Evolutionary conservation across 1,140 invertebrate species (phyloP).

Genomic region (Aporrectodea caliginosa): DNA sequence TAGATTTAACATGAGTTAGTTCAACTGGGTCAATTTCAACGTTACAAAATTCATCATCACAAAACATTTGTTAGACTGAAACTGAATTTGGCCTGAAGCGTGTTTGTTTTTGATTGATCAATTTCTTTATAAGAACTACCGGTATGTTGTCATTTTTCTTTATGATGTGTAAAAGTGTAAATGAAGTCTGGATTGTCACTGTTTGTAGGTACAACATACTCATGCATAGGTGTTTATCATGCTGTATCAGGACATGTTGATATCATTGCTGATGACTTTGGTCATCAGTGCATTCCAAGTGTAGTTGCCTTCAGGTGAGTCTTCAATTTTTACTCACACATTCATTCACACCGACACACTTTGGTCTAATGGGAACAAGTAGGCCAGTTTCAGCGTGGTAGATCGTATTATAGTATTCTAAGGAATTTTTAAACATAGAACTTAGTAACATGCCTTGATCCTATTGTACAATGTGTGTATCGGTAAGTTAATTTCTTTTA

Average conservation of each 20-base stretch:
- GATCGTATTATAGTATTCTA: too few relatives aligned
- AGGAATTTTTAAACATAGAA: too few relatives aligned
- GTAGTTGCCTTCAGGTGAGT: constrained; percentile 50
- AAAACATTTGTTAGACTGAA: not conserved
- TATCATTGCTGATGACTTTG: constrained; percentile 46
- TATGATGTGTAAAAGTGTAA: not conserved
- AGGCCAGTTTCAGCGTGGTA: too few relatives aligned
- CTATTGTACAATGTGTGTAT: too few relatives aligned
- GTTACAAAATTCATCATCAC: too few relatives aligned
- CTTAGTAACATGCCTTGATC: too few relatives aligned
- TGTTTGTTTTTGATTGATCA: not conserved
- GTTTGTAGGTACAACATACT: constrained; percentile 57
- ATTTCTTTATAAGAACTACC: not conserved
- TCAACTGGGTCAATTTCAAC: too few relatives aligned
- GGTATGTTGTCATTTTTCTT: not conserved
- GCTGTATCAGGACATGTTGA: constrained; percentile 55
- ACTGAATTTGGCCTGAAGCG: not conserved
- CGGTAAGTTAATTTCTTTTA: too few relatives aligned
- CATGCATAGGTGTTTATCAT: constrained; percentile 58
- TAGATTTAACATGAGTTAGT: too few relatives aligned
- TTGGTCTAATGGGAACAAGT: too few relatives aligned
- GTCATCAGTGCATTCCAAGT: constrained; percentile 54
- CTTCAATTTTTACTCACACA: not conserved
- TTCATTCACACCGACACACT: too few relatives aligned
- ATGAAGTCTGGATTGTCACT: not conserved